Conservation (phyloP, 2,888 invertebrate genomes). For the Cylindroiulus punctatus region DNA sequence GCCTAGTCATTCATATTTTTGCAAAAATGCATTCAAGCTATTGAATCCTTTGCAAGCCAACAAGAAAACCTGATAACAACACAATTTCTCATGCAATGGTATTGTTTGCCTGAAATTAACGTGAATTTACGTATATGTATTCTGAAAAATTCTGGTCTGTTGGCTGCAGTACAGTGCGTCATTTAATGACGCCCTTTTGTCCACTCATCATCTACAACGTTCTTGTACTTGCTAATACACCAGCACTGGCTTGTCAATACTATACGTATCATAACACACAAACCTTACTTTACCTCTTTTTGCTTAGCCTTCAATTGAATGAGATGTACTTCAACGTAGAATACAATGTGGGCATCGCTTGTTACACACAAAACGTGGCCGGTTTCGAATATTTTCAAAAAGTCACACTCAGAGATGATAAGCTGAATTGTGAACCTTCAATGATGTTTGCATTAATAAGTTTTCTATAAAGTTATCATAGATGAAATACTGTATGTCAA, state of each 20-base stretch:
- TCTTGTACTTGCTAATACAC: constrained; percentile 7
- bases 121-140: background rate
- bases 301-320: background rate
- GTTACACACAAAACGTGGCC: too few relatives aligned
- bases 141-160: background rate
- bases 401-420: background rate
- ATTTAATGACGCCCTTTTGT: background rate
- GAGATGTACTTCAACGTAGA: background rate
- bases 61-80: background rate
- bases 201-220: constrained; percentile 1
- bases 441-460: background rate
- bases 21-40: background rate
- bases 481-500: too few relatives aligned
- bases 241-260: background rate
- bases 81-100: background rate
- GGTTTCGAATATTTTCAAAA: background rate
- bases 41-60: background rate
- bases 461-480: too few relatives aligned
- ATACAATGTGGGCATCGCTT: background rate
- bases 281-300: background rate
- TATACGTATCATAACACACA: background rate
- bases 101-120: background rate
- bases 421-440: background rate
- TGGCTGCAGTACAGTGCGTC: background rate
- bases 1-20: background rate